phyloP scores from a whole-genome alignment of 2,888 invertebrate genomes.

The Sinopyrophorus schimmeli region DNA sequence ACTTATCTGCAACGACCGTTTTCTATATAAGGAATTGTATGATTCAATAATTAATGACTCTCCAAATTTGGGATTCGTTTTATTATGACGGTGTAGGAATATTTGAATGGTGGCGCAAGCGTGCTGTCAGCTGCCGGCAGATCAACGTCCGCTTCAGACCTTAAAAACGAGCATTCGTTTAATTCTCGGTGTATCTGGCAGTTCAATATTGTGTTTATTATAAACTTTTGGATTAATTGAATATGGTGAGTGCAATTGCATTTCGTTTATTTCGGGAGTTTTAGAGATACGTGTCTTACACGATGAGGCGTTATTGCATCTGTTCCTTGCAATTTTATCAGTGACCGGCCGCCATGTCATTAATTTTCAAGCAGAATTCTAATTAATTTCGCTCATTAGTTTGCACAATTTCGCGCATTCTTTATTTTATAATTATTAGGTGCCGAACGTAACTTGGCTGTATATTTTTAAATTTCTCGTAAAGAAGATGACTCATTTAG shows the following conservation, averaged over 20 bases:
- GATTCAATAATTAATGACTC: too few relatives aligned
- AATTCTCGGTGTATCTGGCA: conserved; percentile 49
- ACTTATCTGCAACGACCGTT: too few relatives aligned
- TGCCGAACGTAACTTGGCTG: too few relatives aligned
- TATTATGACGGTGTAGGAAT: conserved; percentile 26
- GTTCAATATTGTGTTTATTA: conserved; percentile 47
- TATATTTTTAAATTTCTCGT: conserved; percentile 1
- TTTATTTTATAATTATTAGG: too few relatives aligned
- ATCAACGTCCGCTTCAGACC: conserved; percentile 56
- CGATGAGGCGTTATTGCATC: not conserved
- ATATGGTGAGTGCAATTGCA: conserved; percentile 49
- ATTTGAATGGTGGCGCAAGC: conserved; percentile 43
- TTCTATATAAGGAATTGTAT: too few relatives aligned
- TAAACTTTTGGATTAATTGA: conserved; percentile 46
- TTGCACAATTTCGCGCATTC: too few relatives aligned
- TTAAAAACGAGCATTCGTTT: conserved; percentile 49
- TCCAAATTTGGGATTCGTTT: conserved; percentile 4
- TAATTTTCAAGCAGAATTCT: conserved; percentile 35
- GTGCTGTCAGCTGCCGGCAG: conserved; percentile 48
- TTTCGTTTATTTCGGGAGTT: conserved; percentile 12
- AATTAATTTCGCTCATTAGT: not conserved
- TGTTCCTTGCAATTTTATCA: conserved; percentile 32
- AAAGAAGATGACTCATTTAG: conserved; percentile 26
- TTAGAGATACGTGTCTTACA: conserved; percentile 1
- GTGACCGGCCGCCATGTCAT: conserved; percentile 48